Base-by-base conservation (phyloP, 2,797 vertebrate genomes). In the Leptodactylus fallax region DNA sequence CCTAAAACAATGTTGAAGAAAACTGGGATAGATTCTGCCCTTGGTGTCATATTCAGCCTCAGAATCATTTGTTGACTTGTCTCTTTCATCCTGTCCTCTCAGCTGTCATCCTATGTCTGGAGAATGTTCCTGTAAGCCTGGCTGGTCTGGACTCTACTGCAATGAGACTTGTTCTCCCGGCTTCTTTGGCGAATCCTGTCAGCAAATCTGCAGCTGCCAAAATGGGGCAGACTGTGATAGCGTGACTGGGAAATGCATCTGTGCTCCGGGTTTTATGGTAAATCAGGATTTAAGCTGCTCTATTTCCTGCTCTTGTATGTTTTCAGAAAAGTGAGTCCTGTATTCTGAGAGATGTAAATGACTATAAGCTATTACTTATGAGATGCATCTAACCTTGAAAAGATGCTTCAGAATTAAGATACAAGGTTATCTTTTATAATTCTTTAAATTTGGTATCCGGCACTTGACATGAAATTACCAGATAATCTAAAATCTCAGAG, bases 71-170 rank as follows among this genome's bases (percentile, higher is more conserved):
- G 88, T 90, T 91, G 88, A 86, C 93, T 93, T 91, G 87, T 90
- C 90, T 89, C 89, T 94, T 93, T 94, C 90, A 92, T 94, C 89
- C 91, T 13, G 23, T 87, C 77, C 82, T 89, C 82, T 90, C 96
- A 99, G 98, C 95, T 99, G 98, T 94, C 98, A 99, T 92, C 98
- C 98, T 16, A 96, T 98, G 96, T 98, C 98, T 90, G 98, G 98
- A 51, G 97, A 98, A 93, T 99, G 98, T 90, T 93, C 94, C 56
- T 99, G 98, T 93, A 94, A 91, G 90, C 93, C 96, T 0, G 98
- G 98, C 85, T 98, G 97, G 98, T 96, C 98, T 1, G 98, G 98
- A 47, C 96, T 98, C 36, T 98, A 97, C 95, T 99, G 98, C 93
- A 98, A 99, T 0, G 98, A 99, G 92, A 98, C 97, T 0, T 99